Conservation (phyloP, 1,140 invertebrate species). For the Drosophila carrolli region DNA sequence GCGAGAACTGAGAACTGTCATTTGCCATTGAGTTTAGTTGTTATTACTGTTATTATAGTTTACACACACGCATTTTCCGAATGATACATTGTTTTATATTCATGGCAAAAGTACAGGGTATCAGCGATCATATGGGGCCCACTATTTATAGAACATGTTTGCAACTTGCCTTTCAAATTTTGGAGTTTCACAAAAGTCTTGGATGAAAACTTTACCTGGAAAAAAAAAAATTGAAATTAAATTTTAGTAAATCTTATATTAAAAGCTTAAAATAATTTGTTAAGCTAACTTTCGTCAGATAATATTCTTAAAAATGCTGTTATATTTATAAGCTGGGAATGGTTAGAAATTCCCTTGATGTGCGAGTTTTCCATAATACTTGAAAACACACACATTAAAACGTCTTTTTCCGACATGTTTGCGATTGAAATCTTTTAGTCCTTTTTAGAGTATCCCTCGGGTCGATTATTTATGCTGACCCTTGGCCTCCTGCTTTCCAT, state of each 20-base stretch:
- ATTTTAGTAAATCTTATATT: no score
- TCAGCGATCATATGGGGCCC: neutral
- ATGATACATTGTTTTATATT: constrained; percentile 48
- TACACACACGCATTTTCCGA: constrained; percentile 33
- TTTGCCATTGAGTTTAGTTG: constrained; percentile 43
- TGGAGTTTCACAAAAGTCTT: neutral
- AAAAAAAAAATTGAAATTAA: neutral
- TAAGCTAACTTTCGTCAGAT: no score
- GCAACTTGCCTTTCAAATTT: neutral
- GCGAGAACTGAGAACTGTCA: constrained; percentile 33
- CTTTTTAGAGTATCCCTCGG: constrained; percentile 16
- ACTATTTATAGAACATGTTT: neutral
- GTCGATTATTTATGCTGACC: constrained; percentile 16
- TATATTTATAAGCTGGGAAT: no score
- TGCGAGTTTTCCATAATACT: no score
- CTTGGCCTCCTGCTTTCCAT: neutral
- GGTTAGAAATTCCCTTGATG: no score
- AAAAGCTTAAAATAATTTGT: no score
- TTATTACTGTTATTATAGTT: constrained; percentile 47
- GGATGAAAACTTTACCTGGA: neutral
- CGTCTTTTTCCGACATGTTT: neutral
- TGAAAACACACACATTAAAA: neutral
- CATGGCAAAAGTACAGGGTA: constrained; percentile 16
- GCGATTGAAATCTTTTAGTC: neutral
- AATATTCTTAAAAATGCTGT: no score